Percentiles rank a stretch among this genome's conserved stretches.
Evolutionary conservation across 2,797 vertebrate genomes (phyloP).

Genomic region (Cirrhinus mrigala): DNA sequence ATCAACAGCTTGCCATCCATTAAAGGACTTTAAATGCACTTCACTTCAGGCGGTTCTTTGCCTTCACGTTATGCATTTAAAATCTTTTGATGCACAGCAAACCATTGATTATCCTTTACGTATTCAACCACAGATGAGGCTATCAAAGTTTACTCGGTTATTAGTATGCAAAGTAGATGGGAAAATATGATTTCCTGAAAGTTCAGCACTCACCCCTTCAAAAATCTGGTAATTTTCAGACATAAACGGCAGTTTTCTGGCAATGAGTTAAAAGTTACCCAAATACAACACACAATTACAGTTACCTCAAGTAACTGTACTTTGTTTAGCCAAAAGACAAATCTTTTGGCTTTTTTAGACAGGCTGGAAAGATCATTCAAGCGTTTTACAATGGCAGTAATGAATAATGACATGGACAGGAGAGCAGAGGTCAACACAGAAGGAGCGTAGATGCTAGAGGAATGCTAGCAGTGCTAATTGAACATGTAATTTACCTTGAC

Average conservation of each 20-base stretch:
- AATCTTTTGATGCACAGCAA: too few species aligned
- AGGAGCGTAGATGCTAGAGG: not conserved
- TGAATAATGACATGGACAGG: conserved; percentile 3
- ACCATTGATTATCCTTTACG: not conserved
- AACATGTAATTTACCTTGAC: conserved; percentile 16
- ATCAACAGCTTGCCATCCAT: too few species aligned
- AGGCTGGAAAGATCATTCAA: not conserved
- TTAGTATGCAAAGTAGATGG: not conserved
- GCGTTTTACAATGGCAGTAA: not conserved
- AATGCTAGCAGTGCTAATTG: conserved; percentile 12
- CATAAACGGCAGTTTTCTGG: not conserved
- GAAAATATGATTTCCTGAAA: not conserved
- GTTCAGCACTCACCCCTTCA: not conserved
- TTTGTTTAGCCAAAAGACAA: not conserved
- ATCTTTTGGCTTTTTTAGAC: not conserved
- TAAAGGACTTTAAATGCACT: too few species aligned
- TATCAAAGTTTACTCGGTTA: not conserved
- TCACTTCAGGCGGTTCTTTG: too few species aligned
- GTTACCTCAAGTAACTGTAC: not conserved
- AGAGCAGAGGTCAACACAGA: conserved; percentile 28
- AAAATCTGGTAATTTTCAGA: not conserved
- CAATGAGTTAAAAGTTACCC: not conserved
- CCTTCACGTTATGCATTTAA: too few species aligned
- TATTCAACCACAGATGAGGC: too few species aligned
- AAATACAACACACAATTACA: not conserved